Base-by-base conservation (phyloP, 2,797 vertebrate species). In the Nannoperca australis region DNA sequence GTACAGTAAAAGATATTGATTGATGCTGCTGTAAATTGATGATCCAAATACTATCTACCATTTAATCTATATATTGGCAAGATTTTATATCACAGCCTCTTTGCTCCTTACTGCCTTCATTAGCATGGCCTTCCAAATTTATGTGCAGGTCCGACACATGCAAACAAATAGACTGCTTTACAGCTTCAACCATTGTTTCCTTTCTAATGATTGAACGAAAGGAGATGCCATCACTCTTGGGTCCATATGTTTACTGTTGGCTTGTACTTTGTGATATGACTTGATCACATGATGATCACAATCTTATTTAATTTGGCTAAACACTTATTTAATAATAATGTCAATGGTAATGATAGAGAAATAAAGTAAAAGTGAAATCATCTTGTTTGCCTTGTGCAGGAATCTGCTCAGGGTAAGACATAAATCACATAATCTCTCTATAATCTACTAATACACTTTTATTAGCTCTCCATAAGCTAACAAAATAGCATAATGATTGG, bases 361-460 rank as follows among this genome's bases (percentile, higher is more conserved):
- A 76, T 54, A 7, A 61, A 81, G 61, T 55, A 59, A 66, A 30
- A 62, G 18, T 63, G n/a, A 7, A 58, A 55, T 70, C 18, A 58
- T 67, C 24, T 51, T 69, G 70, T 85, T 85, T 74, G 55, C 62
- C 42, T 64, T 74, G 55, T 36, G 20, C 3, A 64, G 34, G 42
- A 83, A 83, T 76, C 69, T 75, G 73, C 42, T 79, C 15, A n/a
- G 47, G 55, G 61, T 66, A 69, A 68, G 49, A 85, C 72, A 54
- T 32, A 59, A 69, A 68, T 58, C 60, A 70, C 61, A 67, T 38
- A 12, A 44, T 65, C 42, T 56, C 1, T 27, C 24, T 27, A 27
- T 27, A 27, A 27, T 50, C 47, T 60, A 70, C 45, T 55, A 50
- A 69, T 55, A 20, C n/a, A 27, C 14, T 64, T 53, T 27, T 38